phyloP scores from a whole-genome alignment of 2,113 vertebrate species.

The Corythornis cristatus region DNA sequence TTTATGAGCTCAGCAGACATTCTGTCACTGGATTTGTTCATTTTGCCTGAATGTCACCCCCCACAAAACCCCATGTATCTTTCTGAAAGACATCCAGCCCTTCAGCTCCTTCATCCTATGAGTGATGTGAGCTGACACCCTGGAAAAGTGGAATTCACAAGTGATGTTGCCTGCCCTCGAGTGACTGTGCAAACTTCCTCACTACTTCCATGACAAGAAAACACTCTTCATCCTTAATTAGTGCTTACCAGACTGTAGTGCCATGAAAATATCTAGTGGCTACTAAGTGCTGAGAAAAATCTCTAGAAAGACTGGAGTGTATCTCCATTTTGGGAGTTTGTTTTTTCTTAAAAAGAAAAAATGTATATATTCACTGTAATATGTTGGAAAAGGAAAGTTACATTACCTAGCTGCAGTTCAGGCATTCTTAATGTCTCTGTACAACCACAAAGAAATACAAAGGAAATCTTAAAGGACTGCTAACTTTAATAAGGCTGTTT shows the following conservation, averaged over 20 bases:
- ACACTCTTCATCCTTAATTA: conserved; percentile 4
- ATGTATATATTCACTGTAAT: too few species aligned
- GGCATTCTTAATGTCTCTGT: background rate
- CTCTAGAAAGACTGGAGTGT: background rate
- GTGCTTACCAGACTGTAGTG: background rate
- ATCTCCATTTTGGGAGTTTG: background rate
- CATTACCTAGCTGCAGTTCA: background rate
- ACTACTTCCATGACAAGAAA: background rate
- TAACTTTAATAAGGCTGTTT: background rate
- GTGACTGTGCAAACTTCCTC: background rate
- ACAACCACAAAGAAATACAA: background rate
- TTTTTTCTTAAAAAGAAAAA: background rate
- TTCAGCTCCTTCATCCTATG: background rate
- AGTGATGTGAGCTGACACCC: background rate
- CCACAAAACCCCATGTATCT: conserved; percentile 28
- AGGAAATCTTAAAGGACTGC: background rate
- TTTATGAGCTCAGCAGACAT: conserved; percentile 70
- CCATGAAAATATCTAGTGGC: background rate
- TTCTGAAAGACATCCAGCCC: conserved; percentile 5
- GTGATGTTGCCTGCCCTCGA: background rate
- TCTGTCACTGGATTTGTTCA: conserved; percentile 57
- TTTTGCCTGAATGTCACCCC: background rate
- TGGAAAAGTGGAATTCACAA: background rate
- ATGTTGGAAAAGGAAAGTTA: background rate
- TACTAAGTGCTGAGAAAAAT: background rate